These are phyloP conservation scores for Mormyrus lacerda DNA, from an alignment of 2,113 vertebrate species.

Conservation along the genomic window DNA sequence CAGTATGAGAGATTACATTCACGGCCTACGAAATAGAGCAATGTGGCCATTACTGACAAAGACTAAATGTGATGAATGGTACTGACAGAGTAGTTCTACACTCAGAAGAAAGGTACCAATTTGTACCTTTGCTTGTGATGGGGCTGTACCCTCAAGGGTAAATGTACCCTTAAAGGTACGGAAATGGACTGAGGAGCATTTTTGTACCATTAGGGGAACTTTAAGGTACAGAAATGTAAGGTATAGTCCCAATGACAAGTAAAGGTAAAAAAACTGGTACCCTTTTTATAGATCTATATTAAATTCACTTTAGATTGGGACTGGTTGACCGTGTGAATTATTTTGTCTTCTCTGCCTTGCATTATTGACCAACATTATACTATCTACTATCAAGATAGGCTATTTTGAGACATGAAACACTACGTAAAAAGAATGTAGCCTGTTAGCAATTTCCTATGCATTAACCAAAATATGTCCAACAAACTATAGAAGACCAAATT, in stretches of 20 bases:
- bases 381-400: neutral
- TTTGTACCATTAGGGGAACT: too few species aligned
- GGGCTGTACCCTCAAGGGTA: too few species aligned
- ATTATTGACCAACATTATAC: neutral
- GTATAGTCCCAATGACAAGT: too few species aligned
- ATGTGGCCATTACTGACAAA: neutral
- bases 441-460: neutral
- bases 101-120: too few species aligned
- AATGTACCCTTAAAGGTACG: too few species aligned
- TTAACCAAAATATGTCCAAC: neutral
- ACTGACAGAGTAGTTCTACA: neutral
- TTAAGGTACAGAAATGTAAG: too few species aligned
- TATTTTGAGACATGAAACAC: neutral
- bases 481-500: neutral
- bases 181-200: too few species aligned
- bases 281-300: neutral
- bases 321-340: neutral
- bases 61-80: neutral
- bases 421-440: neutral
- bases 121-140: too few species aligned
- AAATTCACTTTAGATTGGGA: neutral
- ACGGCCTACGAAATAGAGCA: neutral
- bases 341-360: neutral
- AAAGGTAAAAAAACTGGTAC: too few species aligned
- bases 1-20: neutral